Evolutionary conservation across 23 tunicate genomes (phyloP).

Genomic region (Styela clava): DNA sequence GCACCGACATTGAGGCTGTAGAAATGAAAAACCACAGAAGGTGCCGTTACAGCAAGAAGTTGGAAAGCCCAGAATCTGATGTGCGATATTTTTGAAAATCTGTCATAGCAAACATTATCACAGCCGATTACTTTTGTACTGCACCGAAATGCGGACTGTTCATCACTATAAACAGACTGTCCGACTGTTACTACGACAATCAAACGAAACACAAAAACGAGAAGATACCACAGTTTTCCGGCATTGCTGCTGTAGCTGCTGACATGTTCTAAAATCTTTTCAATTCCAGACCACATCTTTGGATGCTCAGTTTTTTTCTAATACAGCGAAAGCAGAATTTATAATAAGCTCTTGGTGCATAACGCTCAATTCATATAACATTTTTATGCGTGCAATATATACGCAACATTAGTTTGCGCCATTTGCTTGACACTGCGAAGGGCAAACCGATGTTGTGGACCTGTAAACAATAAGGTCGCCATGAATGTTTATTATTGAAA

Average conservation of each 20-base stretch:
- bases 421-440: too few species aligned
- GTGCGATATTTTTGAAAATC: conserved; percentile 92
- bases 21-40: conserved; percentile 72
- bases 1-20: conserved; percentile 52
- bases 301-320: too few species aligned
- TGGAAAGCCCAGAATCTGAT: conserved; percentile 94
- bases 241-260: conserved; percentile 51
- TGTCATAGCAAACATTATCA: conserved; percentile 92
- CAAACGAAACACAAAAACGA: conserved; percentile 72
- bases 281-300: conserved; percentile 68
- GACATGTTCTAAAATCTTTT: conserved; percentile 62
- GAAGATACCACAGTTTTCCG: conserved; percentile 70
- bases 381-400: not conserved
- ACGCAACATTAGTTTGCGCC: not conserved
- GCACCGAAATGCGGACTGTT: conserved; percentile 89
- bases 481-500: too few species aligned
- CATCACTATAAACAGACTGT: conserved; percentile 73
- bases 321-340: too few species aligned
- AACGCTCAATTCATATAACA: not conserved
- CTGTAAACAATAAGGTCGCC: too few species aligned
- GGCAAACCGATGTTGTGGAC: too few species aligned
- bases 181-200: conserved; percentile 80
- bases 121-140: conserved; percentile 91
- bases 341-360: not conserved
- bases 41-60: conserved; percentile 56